Evolutionary conservation across 2,888 invertebrate species (phyloP).

Genomic region (Sacculina carcini): DNA sequence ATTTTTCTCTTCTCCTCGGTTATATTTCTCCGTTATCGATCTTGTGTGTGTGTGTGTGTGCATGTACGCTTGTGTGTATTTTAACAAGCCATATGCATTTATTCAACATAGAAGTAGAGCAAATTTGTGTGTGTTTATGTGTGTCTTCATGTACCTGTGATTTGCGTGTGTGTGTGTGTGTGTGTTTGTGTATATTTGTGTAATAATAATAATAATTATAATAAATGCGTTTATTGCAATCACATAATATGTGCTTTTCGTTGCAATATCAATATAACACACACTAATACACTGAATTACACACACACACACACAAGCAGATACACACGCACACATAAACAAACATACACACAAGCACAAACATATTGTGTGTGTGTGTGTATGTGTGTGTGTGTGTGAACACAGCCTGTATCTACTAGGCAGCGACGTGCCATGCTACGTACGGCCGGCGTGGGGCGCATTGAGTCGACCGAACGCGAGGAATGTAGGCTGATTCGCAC

Average conservation of each 20-base stretch:
- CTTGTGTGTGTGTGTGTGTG: no score
- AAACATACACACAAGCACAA: no score
- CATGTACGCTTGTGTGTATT: not conserved
- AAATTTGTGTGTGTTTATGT: not conserved
- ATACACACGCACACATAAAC: no score
- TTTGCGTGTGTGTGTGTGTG: not conserved
- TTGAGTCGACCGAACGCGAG: constrained; percentile 74
- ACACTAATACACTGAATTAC: no score
- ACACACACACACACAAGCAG: no score
- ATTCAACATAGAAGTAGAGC: not conserved
- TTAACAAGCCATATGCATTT: not conserved
- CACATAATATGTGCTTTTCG: no score
- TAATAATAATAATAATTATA: not conserved
- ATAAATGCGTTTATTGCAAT: no score
- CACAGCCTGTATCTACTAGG: constrained; percentile 67
- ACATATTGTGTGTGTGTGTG: no score
- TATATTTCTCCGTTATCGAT: no score
- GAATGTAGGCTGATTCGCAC: constrained; percentile 75
- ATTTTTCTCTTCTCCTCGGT: no score
- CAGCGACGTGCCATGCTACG: constrained; percentile 63
- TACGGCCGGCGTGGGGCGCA: constrained; percentile 77
- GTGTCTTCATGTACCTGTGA: not conserved
- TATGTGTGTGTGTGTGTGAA: no score
- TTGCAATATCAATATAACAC: no score
- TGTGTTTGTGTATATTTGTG: not conserved